Evolutionary conservation across 2,888 invertebrate species (phyloP).

Genomic region (Amphipyra berbera): DNA sequence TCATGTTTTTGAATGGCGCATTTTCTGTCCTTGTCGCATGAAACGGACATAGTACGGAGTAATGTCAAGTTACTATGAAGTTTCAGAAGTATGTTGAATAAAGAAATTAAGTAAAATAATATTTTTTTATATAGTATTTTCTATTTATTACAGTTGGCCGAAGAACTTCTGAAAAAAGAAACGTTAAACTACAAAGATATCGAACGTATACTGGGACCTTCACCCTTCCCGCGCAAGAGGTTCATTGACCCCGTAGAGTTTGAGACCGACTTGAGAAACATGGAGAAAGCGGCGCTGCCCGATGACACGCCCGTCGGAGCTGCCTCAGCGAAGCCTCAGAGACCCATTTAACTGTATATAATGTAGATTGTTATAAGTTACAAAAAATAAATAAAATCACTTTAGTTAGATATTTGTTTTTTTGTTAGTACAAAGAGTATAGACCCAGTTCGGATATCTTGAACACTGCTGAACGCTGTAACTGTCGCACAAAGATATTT

Average conservation of each 20-base stretch:
- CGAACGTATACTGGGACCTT: conserved; percentile 96
- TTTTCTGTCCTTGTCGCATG: no score
- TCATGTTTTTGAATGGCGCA: no score
- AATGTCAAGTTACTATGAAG: no score
- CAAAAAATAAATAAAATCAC: conserved; percentile 52
- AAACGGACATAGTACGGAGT: no score
- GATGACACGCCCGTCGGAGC: conserved; percentile 64
- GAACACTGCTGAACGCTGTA: no score
- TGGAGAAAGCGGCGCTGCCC: conserved; percentile 70
- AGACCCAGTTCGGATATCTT: not conserved
- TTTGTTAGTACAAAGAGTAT: conserved; percentile 10
- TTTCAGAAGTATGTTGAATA: no score
- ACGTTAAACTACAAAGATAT: conserved; percentile 98
- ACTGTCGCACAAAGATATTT: no score
- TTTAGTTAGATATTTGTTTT: conserved; percentile 46
- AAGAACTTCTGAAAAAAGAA: conserved; percentile 96
- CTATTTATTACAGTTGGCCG: conserved; percentile 93
- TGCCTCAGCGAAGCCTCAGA: conserved; percentile 72
- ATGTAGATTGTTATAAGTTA: conserved; percentile 42
- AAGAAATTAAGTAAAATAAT: no score
- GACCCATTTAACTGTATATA: conserved; percentile 50
- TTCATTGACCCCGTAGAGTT: conserved; percentile 95
- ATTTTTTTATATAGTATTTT: no score
- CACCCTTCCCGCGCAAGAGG: conserved; percentile 93
- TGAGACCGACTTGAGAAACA: conserved; percentile 89